Evolutionary conservation across 23 tunicate genomes (phyloP).

Genomic region (Diplosoma virens): DNA sequence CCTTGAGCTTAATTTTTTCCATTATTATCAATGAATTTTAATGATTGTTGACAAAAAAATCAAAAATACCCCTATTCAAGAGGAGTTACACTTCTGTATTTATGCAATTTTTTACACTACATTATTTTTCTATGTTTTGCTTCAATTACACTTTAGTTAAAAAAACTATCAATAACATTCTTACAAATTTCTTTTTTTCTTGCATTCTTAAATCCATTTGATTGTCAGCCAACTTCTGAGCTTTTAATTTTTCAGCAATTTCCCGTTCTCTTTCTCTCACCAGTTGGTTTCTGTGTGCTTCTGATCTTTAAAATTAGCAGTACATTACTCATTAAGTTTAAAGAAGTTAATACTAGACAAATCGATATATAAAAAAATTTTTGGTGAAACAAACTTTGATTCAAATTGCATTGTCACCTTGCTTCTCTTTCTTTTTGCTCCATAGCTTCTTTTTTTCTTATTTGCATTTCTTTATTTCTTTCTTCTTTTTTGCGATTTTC

Average conservation of each 20-base stretch:
- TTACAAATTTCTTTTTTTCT: slow-evolving; percentile 65
- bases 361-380: not conserved
- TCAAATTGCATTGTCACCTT: slow-evolving; percentile 9
- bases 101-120: no score
- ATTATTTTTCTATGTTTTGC: no score
- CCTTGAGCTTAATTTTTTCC: no score
- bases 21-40: no score
- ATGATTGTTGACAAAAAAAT: no score
- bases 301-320: slow-evolving; percentile 35
- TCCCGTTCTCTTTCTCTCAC: slow-evolving; percentile 64
- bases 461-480: slow-evolving; percentile 28
- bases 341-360: not conserved
- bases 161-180: no score
- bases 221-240: slow-evolving; percentile 69
- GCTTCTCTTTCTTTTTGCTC: slow-evolving; percentile 49
- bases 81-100: no score
- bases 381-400: no score
- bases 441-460: slow-evolving; percentile 32
- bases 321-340: not conserved
- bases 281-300: slow-evolving; percentile 37
- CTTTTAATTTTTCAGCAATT: slow-evolving; percentile 66
- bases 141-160: no score
- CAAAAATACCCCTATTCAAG: no score
- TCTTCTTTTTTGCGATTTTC: slow-evolving; percentile 56
- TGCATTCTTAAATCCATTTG: slow-evolving; percentile 1